Evolutionary conservation across 2,113 vertebrate genomes (phyloP), one percentile per base, ranked within the genome.

Genomic region (Pelvicachromis taeniatus): DNA sequence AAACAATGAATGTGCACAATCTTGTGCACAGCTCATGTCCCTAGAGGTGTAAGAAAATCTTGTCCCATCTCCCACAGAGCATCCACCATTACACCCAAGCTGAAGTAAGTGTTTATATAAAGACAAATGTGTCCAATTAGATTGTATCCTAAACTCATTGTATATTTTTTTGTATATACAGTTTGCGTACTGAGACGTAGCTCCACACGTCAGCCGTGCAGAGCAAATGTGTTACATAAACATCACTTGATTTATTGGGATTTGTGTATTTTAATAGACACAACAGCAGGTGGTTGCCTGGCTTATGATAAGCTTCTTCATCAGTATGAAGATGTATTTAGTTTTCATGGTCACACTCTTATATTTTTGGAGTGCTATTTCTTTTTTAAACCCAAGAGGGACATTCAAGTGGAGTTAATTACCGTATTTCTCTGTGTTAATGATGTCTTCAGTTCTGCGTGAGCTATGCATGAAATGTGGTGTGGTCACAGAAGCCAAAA

Each of bases 211-310:
- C 29, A 48, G 38, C 9, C 68, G 19, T 31, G 42, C 63, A 54
- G 11, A 23, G 48, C 77, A 75, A 81, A 38, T 80, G 42, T 33
- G 4, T 26, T 40, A 45, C 38, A 55, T 14, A 73, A 84, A 58
- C 10, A 80, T 52, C 38, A 75, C 14, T 85, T 31, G 33, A 82
- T 80, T 82, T 77, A 86, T 17, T 45, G 6, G 70, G 82, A 80
- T 85, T 88, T 81, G 38, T 48, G 52, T 14, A 6, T 87, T 70
- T 82, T 81, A 84, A 77, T 31, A 70, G 48, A 26, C n/a, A 89
- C 14, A 33, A 16, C 59, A 85, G 68, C 61, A 84, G 86, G 80
- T 63, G 35, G 79, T 83, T 68, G 42, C 6, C 19, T 40, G 42
- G 19, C 54, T 84, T 70, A 63, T 61, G 80, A 85, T 78, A 77